phyloP scores from a whole-genome alignment of 2,797 vertebrate species.

The Crenichthys baileyi region DNA sequence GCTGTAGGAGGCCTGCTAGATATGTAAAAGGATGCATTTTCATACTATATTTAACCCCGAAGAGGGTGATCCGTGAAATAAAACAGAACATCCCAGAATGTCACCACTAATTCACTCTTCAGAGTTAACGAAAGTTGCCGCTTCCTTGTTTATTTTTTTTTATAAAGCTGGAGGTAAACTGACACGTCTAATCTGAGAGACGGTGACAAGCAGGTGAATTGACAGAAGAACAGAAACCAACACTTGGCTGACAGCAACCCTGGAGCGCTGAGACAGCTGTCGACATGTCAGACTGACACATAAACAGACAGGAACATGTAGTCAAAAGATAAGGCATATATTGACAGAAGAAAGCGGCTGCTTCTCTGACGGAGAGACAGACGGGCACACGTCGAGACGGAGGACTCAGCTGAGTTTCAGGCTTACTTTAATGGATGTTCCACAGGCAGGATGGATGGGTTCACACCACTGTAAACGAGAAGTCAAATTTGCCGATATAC shows the following conservation, averaged over 20 bases:
- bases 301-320: slow-evolving; percentile 77
- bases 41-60: slow-evolving; percentile 18
- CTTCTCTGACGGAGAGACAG: slow-evolving; percentile 57
- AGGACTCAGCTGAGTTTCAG: slow-evolving; percentile 52
- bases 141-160: slow-evolving; percentile 50
- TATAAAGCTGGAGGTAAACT: slow-evolving; percentile 68
- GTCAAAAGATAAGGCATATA: slow-evolving; percentile 71
- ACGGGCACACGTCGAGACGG: slow-evolving; percentile 55
- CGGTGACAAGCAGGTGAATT: slow-evolving; percentile 75
- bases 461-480: slow-evolving; percentile 44
- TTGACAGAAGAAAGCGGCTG: slow-evolving; percentile 69
- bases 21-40: not conserved
- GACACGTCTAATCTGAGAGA: slow-evolving; percentile 74
- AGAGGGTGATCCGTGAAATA: slow-evolving; percentile 24
- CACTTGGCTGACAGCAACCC: slow-evolving; percentile 80
- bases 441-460: slow-evolving; percentile 50
- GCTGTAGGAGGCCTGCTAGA: slow-evolving; percentile 3
- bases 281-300: slow-evolving; percentile 74
- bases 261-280: slow-evolving; percentile 74
- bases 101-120: slow-evolving; percentile 55
- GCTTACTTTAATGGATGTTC: slow-evolving; percentile 60
- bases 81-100: slow-evolving; percentile 22
- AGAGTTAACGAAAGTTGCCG: slow-evolving; percentile 47
- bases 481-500: slow-evolving; percentile 65
- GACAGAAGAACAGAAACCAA: slow-evolving; percentile 79